Evolutionary conservation across 2,113 vertebrate species (phyloP).

Genomic region (Syngnathus typhle): DNA sequence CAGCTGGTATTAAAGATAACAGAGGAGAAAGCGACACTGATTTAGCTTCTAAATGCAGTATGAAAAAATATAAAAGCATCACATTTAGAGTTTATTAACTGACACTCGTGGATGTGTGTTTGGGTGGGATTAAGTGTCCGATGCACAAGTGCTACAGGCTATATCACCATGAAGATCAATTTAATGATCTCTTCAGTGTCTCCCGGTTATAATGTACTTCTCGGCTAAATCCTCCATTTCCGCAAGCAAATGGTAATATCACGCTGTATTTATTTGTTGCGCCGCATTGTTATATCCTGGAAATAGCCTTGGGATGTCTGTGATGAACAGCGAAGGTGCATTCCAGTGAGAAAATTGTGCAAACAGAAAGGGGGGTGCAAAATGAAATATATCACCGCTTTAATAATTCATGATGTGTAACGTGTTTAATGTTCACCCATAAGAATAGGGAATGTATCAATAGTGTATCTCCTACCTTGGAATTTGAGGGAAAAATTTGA

Average conservation of each 20-base stretch:
- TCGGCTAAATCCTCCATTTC: slow-evolving; percentile 36
- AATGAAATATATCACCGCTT: neutral
- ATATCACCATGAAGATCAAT: slow-evolving; percentile 44
- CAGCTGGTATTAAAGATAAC: slow-evolving; percentile 30
- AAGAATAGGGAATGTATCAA: neutral
- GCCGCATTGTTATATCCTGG: slow-evolving; percentile 42
- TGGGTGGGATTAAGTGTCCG: slow-evolving; percentile 30
- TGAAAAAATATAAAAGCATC: slow-evolving; percentile 16
- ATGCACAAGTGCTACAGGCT: slow-evolving; percentile 33
- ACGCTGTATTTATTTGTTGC: slow-evolving; percentile 41
- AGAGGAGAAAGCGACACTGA: slow-evolving; percentile 11
- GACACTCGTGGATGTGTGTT: slow-evolving; percentile 12
- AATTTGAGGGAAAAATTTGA: too few relatives aligned
- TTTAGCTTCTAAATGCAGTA: slow-evolving; percentile 22
- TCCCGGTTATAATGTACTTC: slow-evolving; percentile 38
- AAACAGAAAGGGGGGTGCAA: slow-evolving; percentile 16
- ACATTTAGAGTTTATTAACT: slow-evolving; percentile 17
- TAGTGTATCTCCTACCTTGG: too few relatives aligned
- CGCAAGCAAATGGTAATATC: slow-evolving; percentile 28
- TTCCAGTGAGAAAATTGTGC: slow-evolving; percentile 33
- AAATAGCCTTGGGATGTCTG: slow-evolving; percentile 50
- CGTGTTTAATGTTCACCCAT: neutral
- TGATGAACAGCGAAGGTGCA: slow-evolving; percentile 25
- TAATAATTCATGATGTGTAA: neutral
- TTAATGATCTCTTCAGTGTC: slow-evolving; percentile 55